Base-by-base conservation (phyloP, 92 coral and sea anemone species). In the Parazoanthus swiftii region DNA sequence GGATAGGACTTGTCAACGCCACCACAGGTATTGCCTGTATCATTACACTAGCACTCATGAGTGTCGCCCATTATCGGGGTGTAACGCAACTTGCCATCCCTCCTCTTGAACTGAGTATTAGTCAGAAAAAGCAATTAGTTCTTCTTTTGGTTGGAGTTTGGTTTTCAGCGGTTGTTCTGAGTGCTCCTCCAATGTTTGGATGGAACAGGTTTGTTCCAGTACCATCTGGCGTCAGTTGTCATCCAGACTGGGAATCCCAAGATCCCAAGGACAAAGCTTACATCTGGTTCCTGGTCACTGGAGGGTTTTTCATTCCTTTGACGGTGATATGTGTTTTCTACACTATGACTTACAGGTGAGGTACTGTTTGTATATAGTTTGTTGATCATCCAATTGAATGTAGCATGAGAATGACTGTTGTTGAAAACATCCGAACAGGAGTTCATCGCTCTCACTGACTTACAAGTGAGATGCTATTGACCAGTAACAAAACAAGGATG, bases 201-300 rank as follows among this genome's bases (percentile, higher is more conserved):
- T 92, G 94, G 94, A 90, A 82, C 66, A 51, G 86, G 29, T 89
- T 77, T 48, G 94, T 89, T 38, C 89, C 88, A 11, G 71, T 89
- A 1, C 54, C 77, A 9, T 81, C 92, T 20, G 86, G 72, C 59
- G 37, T 86, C 3, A 86, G 92, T 36, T 92, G 94, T 71, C 82
- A 81, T 29, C 93, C 91, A 2, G 89, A 92, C 81, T 92, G 95
- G 95, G 43, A 71, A 20, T 89, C 89, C 20, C 59, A 83, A 58
- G 66, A 86, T 8, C n/a, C 81, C 4, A 23, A 39, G n/a, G 92
- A 77, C 38, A 71, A 59, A 50, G 72, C 89, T 1, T 92, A 92
- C 67, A 86, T 33, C 65, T 81, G 82, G 74, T 86, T 89, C n/a
- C 81, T 92, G 74, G 50, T 92, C 37, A 16, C 68, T 7, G 72